Conservation (phyloP, 2,113 vertebrate species). For the Gobius niger region DNA sequence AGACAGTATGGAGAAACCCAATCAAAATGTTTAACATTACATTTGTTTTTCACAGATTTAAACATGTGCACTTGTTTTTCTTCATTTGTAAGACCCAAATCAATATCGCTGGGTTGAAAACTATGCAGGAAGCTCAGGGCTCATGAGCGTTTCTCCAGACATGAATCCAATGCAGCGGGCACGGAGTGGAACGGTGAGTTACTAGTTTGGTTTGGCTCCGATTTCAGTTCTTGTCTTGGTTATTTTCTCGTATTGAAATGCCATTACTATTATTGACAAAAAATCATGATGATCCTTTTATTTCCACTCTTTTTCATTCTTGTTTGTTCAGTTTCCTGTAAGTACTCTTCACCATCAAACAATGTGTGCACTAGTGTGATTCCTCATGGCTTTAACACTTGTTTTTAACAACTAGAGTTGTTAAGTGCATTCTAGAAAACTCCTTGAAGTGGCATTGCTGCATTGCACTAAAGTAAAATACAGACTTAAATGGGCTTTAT, state of each 20-base stretch:
- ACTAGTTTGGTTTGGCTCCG: not conserved
- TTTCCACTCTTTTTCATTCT: constrained; percentile 53
- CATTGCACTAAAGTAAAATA: not conserved
- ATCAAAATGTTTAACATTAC: not conserved
- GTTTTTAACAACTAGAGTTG: not conserved
- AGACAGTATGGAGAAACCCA: constrained; percentile 86
- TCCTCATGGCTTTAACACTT: constrained; percentile 1
- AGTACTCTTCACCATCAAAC: constrained; percentile 56
- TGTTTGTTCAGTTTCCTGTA: constrained; percentile 77
- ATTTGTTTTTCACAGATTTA: not conserved
- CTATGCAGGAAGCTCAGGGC: constrained; percentile 94
- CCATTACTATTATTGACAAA: constrained; percentile 13
- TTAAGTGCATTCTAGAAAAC: not conserved
- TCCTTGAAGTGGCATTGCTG: not conserved
- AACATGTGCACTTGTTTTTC: not conserved
- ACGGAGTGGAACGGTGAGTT: constrained; percentile 92
- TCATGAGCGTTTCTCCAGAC: constrained; percentile 93
- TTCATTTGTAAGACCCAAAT: constrained; percentile 85
- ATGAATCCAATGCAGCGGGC: constrained; percentile 88
- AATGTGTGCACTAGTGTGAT: constrained; percentile 34
- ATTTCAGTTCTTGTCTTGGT: not conserved
- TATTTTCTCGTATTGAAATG: not conserved
- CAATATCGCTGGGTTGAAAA: constrained; percentile 99
- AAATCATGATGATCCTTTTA: constrained; percentile 45
- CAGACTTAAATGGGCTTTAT: not conserved